phyloP scores from a whole-genome alignment of 2,888 invertebrate species.

The Hipparchia semele region DNA sequence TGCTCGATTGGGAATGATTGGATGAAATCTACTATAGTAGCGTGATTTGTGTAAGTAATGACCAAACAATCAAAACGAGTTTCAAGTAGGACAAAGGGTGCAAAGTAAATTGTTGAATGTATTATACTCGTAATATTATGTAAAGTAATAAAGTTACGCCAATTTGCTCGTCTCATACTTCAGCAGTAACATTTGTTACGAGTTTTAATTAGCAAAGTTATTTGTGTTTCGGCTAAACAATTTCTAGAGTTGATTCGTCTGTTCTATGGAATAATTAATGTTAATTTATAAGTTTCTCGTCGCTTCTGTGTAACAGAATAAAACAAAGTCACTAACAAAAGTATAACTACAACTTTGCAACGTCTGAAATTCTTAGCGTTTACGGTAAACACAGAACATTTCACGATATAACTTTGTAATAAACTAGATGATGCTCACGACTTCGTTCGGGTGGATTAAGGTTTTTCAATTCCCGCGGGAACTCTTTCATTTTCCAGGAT shows the following conservation, averaged over 20 bases:
- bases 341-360: background rate
- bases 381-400: no score
- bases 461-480: no score
- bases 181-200: background rate
- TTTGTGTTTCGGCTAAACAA: conserved; percentile 1
- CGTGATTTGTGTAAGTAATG: no score
- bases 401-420: no score
- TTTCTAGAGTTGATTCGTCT: conserved; percentile 2
- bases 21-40: no score
- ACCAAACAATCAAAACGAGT: background rate
- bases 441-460: no score
- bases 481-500: no score
- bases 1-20: no score
- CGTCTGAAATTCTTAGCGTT: no score
- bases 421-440: no score
- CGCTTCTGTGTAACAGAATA: background rate
- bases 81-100: no score
- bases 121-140: background rate
- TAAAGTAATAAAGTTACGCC: conserved; percentile 10
- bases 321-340: background rate
- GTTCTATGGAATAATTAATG: background rate
- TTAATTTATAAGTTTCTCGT: background rate
- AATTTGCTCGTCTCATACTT: background rate
- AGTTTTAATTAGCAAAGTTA: conserved; percentile 17
- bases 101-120: no score